phyloP scores from a whole-genome alignment of 2,797 vertebrate genomes.

The Crocidura indochinensis region DNA sequence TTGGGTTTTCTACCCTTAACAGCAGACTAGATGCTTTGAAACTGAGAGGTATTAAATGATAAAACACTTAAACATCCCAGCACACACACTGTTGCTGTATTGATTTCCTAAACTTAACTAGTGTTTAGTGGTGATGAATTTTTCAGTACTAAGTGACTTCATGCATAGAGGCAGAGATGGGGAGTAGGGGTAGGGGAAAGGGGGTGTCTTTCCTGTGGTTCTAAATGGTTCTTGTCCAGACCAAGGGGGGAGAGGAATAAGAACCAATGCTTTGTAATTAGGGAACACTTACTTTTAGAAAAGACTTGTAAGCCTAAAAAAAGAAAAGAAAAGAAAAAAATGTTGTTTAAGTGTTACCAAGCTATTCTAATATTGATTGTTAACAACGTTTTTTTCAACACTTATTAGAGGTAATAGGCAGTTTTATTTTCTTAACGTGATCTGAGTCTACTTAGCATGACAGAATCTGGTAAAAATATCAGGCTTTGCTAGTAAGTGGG shows the following conservation, averaged over 20 bases:
- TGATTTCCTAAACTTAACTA: background rate
- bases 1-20: background rate
- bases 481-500: background rate
- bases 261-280: constrained; percentile 57
- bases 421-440: constrained; percentile 34
- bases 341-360: background rate
- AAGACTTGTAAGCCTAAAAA: constrained; percentile 46
- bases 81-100: background rate
- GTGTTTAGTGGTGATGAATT: background rate
- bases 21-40: constrained; percentile 24
- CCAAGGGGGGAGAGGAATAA: background rate
- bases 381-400: constrained; percentile 54
- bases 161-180: background rate
- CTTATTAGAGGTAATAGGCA: background rate
- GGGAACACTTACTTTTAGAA: constrained; percentile 75
- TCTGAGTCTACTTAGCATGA: background rate
- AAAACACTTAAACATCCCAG: background rate
- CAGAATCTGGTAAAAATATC: background rate
- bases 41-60: background rate
- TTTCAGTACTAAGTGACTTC: background rate
- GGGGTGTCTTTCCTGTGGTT: background rate
- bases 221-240: background rate
- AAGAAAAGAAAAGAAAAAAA: constrained; percentile 10
- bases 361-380: constrained; percentile 9
- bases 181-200: background rate